Evolutionary conservation across 2,888 invertebrate species (phyloP).

Genomic region (Hypercompe scribonia): DNA sequence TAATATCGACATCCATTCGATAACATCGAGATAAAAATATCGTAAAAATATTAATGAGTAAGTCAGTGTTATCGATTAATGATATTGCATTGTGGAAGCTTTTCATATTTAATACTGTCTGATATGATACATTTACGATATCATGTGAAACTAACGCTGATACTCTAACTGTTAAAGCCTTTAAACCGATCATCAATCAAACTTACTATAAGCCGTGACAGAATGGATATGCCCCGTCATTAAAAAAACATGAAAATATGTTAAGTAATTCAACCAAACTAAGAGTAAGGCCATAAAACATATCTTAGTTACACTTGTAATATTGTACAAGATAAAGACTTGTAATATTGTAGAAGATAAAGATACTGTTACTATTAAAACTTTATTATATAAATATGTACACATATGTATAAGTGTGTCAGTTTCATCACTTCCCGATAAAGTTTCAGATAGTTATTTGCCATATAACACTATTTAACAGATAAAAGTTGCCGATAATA

Average conservation of each 20-base stretch:
- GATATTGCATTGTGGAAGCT: background rate
- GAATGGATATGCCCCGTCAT: background rate
- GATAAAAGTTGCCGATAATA: no score
- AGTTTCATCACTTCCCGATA: no score
- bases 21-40: slow-evolving; percentile 1
- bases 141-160: background rate
- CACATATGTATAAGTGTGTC: no score
- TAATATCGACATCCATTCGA: slow-evolving; percentile 12
- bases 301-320: no score
- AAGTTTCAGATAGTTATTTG: no score
- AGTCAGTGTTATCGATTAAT: slow-evolving; percentile 2
- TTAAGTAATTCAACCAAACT: background rate
- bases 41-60: background rate
- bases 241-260: background rate
- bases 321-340: no score
- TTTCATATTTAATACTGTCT: background rate
- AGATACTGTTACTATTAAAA: no score
- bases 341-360: no score
- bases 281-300: background rate
- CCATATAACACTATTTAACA: no score
- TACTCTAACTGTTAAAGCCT: background rate
- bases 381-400: no score
- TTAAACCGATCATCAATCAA: background rate
- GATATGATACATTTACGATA: background rate
- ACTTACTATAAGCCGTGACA: background rate